These are phyloP conservation scores for Lophochroa leadbeateri DNA, from an alignment of 2,113 vertebrate genomes.

Conservation along the genomic window DNA sequence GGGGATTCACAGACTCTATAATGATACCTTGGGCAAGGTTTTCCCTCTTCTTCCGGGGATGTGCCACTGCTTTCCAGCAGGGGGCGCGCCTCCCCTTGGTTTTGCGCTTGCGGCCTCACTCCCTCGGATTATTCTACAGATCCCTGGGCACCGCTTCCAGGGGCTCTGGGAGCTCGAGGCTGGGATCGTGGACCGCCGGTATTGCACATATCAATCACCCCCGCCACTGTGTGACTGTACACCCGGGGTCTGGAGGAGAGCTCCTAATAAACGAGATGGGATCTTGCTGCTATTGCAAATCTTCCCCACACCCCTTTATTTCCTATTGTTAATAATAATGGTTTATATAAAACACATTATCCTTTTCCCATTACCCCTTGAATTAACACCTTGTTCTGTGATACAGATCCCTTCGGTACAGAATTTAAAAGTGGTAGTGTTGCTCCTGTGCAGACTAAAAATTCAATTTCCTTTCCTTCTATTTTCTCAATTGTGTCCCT, in stretches of 20 bases:
- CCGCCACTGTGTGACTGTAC: rapidly evolving
- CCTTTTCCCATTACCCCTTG: background rate
- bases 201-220: too few species aligned
- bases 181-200: background rate
- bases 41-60: rapidly evolving
- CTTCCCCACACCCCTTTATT: background rate
- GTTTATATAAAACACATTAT: background rate
- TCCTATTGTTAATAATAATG: background rate
- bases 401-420: background rate
- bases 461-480: background rate
- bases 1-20: background rate
- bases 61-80: background rate
- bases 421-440: background rate
- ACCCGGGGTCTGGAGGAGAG: background rate
- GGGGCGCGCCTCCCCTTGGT: background rate
- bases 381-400: background rate
- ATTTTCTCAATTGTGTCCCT: background rate
- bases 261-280: background rate
- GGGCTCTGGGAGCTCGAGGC: background rate
- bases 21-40: too few species aligned
- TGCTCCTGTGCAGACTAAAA: background rate
- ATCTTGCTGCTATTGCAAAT: background rate
- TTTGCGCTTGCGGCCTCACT: background rate
- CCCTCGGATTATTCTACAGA: rapidly evolving
- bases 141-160: background rate